Conservation (phyloP, 1,140 invertebrate genomes). For the Lysiphlebus fabarum region DNA sequence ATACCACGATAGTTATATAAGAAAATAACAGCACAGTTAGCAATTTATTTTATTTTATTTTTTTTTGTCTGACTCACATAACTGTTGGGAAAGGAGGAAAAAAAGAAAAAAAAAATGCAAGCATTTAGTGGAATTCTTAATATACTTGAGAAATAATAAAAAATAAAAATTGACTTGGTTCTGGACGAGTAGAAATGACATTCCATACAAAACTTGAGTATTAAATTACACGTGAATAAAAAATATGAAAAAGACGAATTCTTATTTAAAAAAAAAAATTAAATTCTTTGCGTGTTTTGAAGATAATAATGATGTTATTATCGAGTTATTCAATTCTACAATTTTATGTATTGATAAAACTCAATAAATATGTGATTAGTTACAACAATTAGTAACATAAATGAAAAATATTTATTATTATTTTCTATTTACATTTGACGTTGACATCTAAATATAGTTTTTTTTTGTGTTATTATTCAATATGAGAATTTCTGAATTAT, state of each 20-base stretch:
- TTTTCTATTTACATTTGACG: too few relatives aligned
- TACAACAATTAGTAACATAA: too few relatives aligned
- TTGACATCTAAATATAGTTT: too few relatives aligned
- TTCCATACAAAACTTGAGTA: slow-evolving; percentile 23
- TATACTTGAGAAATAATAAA: slow-evolving; percentile 34
- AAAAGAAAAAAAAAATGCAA: slow-evolving; percentile 1
- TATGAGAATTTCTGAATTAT: too few relatives aligned
- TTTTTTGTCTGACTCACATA: slow-evolving; percentile 5
- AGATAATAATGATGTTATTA: neutral
- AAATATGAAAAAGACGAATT: neutral
- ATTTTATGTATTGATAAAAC: neutral
- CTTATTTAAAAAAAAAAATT: neutral
- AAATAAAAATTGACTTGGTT: slow-evolving; percentile 3
- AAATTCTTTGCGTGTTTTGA: slow-evolving; percentile 8
- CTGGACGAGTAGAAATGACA: slow-evolving; percentile 35
- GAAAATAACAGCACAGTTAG: slow-evolving; percentile 13
- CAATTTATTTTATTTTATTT: slow-evolving; percentile 4
- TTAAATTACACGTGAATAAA: slow-evolving; percentile 21
- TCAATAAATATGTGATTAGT: too few relatives aligned
- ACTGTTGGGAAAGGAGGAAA: neutral
- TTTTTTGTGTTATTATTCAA: too few relatives aligned
- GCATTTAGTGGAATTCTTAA: slow-evolving; percentile 44
- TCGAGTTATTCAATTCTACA: too few relatives aligned
- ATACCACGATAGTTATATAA: slow-evolving; percentile 7
- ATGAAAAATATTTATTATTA: too few relatives aligned